A percentile compares a stretch with the other conserved stretches of the same genome.
Evolutionary conservation across 2,888 invertebrate genomes (phyloP).

Genomic region (Lordiphosa andalusiaca): DNA sequence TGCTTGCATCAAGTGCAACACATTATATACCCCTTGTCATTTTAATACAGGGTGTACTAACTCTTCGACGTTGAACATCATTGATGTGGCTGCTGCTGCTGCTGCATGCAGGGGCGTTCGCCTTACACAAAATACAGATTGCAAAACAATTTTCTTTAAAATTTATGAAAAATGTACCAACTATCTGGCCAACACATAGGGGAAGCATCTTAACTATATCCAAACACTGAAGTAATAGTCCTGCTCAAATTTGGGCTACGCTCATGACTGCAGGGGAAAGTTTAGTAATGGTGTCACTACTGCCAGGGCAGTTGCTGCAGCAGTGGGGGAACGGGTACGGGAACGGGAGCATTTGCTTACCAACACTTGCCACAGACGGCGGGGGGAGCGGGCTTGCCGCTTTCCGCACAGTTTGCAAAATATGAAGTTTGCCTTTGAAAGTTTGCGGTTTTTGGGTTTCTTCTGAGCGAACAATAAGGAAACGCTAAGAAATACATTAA

Average conservation of each 20-base stretch:
- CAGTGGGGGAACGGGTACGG: too few relatives aligned
- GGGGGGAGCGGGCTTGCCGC: conserved; percentile 29
- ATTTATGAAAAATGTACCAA: too few relatives aligned
- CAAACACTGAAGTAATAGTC: not conserved
- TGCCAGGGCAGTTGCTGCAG: conserved; percentile 4
- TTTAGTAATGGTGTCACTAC: conserved; percentile 49
- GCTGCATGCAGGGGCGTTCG: too few relatives aligned
- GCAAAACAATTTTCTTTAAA: too few relatives aligned
- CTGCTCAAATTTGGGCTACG: not conserved
- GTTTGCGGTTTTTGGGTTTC: conserved; percentile 65
- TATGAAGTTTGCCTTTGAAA: conserved; percentile 66
- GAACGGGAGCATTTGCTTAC: conserved; percentile 17
- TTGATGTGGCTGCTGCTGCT: too few relatives aligned
- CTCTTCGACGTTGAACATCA: too few relatives aligned
- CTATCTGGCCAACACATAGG: too few relatives aligned
- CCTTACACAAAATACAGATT: too few relatives aligned
- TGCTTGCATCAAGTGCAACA: too few relatives aligned
- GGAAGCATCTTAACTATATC: not conserved
- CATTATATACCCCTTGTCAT: too few relatives aligned
- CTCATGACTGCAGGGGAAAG: conserved; percentile 7
- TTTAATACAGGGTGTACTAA: too few relatives aligned
- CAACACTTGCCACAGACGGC: conserved; percentile 7
- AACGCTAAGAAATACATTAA: conserved; percentile 64
- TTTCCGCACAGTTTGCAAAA: conserved; percentile 67
- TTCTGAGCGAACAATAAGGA: conserved; percentile 56